These are phyloP conservation scores for Drosophila prolongata DNA, from an alignment of 2,888 invertebrate genomes.

Conservation along the genomic window DNA sequence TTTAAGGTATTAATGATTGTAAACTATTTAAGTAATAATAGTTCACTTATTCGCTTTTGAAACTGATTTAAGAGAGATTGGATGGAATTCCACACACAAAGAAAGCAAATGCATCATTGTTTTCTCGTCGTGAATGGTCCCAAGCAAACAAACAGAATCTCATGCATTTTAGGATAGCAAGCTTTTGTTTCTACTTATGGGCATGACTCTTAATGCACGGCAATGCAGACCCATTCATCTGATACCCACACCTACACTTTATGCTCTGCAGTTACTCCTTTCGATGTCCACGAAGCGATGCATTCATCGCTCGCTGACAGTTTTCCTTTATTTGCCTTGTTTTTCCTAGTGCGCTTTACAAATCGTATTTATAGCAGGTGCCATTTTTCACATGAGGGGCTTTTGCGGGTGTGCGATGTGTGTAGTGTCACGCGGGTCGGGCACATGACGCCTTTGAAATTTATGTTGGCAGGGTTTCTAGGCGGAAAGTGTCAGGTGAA, in stretches of 20 bases:
- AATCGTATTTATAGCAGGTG: slow-evolving; percentile 71
- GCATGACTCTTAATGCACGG: slow-evolving; percentile 14
- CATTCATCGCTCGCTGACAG: slow-evolving; percentile 55
- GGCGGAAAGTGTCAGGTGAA: slow-evolving; percentile 65
- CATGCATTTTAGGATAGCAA: slow-evolving; percentile 32
- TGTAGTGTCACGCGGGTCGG: slow-evolving; percentile 65
- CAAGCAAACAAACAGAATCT: slow-evolving; percentile 12
- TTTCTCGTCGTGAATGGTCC: slow-evolving; percentile 6
- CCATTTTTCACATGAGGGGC: slow-evolving; percentile 49
- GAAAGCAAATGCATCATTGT: background rate
- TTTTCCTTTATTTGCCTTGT: slow-evolving; percentile 32
- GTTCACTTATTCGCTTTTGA: no score
- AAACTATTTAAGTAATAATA: no score
- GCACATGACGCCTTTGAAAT: slow-evolving; percentile 61
- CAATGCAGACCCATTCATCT: slow-evolving; percentile 20
- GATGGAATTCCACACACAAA: background rate
- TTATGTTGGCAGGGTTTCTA: slow-evolving; percentile 69
- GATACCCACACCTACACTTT: background rate
- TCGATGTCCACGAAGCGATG: slow-evolving; percentile 45
- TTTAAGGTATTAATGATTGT: no score
- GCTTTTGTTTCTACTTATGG: slow-evolving; percentile 17
- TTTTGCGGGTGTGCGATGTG: slow-evolving; percentile 61
- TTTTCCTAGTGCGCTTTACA: slow-evolving; percentile 55
- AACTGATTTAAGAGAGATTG: no score
- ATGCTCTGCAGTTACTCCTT: slow-evolving; percentile 12